Base-by-base conservation (phyloP, 2,113 vertebrate species). In the Chrysemys picta region DNA sequence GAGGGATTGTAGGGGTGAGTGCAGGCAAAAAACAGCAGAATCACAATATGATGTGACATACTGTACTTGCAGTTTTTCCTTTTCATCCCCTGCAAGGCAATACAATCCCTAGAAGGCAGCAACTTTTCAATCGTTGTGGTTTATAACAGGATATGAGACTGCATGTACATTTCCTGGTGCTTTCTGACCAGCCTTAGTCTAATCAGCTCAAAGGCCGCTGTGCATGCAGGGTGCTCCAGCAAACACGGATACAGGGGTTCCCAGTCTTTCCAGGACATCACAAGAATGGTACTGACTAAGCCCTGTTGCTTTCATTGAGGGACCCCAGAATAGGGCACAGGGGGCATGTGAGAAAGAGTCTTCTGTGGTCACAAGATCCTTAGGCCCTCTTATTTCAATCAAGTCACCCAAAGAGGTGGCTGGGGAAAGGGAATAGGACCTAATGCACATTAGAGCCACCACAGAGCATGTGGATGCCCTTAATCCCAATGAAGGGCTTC, bases 1-100 rank as follows among this genome's bases (percentile, higher is more conserved):
- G 3, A 0, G 49, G 13, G 42, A 5, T 4, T 0, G 16, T 5
- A 59, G 50, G 65, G 83, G 5, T 1, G 2, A 53, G 5, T 6
- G 17, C 38, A 75, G n/a, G 57, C 8, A 65, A 52, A 81, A 88
- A 12, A 17, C 53, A 79, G 1, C 1, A 45, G 24, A 25, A 2
- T 4, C 1, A 84, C 4, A 92, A 65, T 6, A 11, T 0, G 6
- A 62, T 6, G 1, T 50, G 29, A 81, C 1, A 5, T 21, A 65
- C 50, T 0, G 4, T 21, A 57, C 50, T 0, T 22, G 25, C 12
- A 47, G 22, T 3, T 1, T 72, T 29, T 38, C 21, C 6, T 11
- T 25, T 10, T 25, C 13, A 12, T 3, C 9, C 81, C 57, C 4
- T 0, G 0, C 24, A 4, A 38, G 1, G 31, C 0, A 1, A 19